A percentile compares a stretch with the other conserved stretches of the same genome.
Conservation (phyloP, 30 jellyfish, hydroid and myxozoan genomes). For the Pelagia noctiluca region DNA sequence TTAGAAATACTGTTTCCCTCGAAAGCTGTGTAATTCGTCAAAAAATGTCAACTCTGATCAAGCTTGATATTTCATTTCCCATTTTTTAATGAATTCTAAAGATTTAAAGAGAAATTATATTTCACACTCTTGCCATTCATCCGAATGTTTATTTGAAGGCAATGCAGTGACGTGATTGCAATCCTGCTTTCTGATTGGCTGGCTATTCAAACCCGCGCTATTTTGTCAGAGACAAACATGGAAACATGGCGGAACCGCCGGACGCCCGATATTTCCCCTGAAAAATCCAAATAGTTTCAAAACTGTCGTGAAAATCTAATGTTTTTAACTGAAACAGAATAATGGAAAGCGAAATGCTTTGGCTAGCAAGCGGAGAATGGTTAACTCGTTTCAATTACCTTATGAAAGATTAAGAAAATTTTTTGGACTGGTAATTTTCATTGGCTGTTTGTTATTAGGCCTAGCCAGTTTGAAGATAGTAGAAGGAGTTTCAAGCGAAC, state of each 20-base stretch:
- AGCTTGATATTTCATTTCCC: no score
- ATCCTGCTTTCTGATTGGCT: slow-evolving; percentile 52
- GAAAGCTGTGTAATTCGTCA: no score
- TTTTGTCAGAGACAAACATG: slow-evolving; percentile 76
- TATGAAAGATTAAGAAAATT: slow-evolving; percentile 26
- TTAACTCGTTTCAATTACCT: slow-evolving; percentile 17
- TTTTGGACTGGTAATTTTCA: neutral
- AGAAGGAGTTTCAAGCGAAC: slow-evolving; percentile 50
- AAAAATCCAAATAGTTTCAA: neutral
- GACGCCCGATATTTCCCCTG: neutral
- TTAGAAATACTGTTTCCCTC: no score
- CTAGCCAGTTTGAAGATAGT: slow-evolving; percentile 1
- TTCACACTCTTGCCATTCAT: neutral
- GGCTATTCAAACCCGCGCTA: slow-evolving; percentile 59
- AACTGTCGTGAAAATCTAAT: neutral
- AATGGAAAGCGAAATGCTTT: slow-evolving; percentile 69
- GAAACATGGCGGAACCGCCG: slow-evolving; percentile 71
- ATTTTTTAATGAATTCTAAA: no score
- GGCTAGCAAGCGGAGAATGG: slow-evolving; percentile 64
- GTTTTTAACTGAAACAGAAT: slow-evolving; percentile 34
- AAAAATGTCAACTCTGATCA: no score
- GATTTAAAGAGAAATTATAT: no score
- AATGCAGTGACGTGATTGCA: slow-evolving; percentile 23
- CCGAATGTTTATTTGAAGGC: neutral
- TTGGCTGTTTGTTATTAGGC: neutral